Percentiles rank a stretch among this genome's conserved stretches.
Evolutionary conservation across 2,797 vertebrate species (phyloP).

Genomic region (Xiphophorus birchmanni): DNA sequence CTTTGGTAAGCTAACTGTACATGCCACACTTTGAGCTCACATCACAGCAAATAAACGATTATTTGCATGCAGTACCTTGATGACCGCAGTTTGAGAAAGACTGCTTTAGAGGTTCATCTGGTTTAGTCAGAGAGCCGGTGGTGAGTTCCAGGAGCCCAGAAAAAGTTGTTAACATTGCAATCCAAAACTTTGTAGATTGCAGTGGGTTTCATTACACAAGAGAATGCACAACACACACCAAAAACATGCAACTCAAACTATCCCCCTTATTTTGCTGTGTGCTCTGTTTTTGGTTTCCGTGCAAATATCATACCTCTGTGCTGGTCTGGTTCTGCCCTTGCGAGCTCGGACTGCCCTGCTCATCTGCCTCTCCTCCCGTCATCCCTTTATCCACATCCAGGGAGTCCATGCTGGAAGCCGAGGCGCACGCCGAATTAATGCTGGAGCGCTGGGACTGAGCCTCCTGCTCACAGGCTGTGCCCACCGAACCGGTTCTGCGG

Average conservation of each 20-base stretch:
- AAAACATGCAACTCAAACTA: slow-evolving; percentile 48
- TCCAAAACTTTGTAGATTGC: slow-evolving; percentile 39
- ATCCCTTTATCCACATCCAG: slow-evolving; percentile 87
- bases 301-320: slow-evolving; percentile 75
- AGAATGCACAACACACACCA: slow-evolving; percentile 21
- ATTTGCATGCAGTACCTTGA: too few relatives aligned
- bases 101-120: background rate
- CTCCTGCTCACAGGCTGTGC: slow-evolving; percentile 89
- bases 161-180: slow-evolving; percentile 38
- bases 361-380: slow-evolving; percentile 84
- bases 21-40: too few relatives aligned
- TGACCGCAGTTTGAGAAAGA: too few relatives aligned
- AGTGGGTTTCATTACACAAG: slow-evolving; percentile 21
- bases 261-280: background rate
- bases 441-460: slow-evolving; percentile 81
- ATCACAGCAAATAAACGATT: too few relatives aligned
- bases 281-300: background rate
- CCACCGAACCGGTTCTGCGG: slow-evolving; percentile 91
- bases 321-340: slow-evolving; percentile 73
- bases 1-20: too few relatives aligned
- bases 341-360: slow-evolving; percentile 61
- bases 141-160: slow-evolving; percentile 24
- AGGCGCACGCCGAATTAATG: slow-evolving; percentile 91
- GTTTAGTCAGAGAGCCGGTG: slow-evolving; percentile 29
- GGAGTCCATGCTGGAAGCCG: slow-evolving; percentile 96